These are phyloP conservation scores for Melanotaenia parkinsoni DNA, from an alignment of 2,797 vertebrate genomes.

Conservation along the genomic window DNA sequence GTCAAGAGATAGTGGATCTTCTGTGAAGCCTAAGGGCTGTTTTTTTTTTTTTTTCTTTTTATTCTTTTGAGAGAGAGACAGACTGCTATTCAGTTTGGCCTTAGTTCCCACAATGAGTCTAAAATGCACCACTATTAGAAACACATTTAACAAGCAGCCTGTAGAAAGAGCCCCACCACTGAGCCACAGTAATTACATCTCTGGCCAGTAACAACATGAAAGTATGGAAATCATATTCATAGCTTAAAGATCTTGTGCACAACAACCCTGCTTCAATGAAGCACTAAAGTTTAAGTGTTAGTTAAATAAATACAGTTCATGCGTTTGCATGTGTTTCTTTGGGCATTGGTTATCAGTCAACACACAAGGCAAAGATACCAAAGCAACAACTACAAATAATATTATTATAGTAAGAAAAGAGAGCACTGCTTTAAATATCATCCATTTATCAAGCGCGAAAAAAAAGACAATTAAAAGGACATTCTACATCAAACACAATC, in stretches of 20 bases:
- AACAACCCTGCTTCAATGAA: neutral
- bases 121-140: constrained; percentile 55
- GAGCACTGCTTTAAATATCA: too few species aligned
- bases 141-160: constrained; percentile 45
- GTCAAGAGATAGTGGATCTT: constrained; percentile 67
- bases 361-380: neutral
- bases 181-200: constrained; percentile 43
- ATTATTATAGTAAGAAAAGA: too few species aligned
- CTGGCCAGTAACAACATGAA: constrained; percentile 21
- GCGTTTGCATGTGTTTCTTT: neutral
- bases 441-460: too few species aligned
- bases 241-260: neutral
- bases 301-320: neutral
- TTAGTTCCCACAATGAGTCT: constrained; percentile 37
- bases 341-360: neutral
- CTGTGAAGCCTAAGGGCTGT: constrained; percentile 34
- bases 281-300: neutral
- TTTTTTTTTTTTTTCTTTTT: neutral
- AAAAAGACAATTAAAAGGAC: neutral
- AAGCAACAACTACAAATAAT: neutral
- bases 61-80: constrained; percentile 32
- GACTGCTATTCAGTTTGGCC: constrained; percentile 53
- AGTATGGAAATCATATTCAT: constrained; percentile 1
- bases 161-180: constrained; percentile 15
- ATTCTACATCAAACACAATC: neutral